phyloP scores from a whole-genome alignment of 2,797 vertebrate species.

The Onychomys torridus region DNA sequence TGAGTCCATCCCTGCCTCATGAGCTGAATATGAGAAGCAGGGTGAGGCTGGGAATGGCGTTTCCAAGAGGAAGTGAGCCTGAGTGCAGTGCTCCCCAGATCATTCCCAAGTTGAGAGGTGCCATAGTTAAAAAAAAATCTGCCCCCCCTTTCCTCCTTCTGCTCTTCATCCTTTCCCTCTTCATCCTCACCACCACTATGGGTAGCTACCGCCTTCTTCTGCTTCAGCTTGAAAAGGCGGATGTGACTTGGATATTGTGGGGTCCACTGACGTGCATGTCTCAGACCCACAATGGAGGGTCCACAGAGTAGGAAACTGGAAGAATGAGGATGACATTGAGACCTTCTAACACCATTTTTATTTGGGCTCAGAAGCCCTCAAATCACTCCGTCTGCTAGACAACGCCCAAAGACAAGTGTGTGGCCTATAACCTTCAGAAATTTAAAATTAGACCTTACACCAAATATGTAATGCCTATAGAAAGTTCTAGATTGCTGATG shows the following conservation, averaged over 20 bases:
- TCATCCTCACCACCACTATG: background rate
- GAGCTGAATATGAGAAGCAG: conserved; percentile 3
- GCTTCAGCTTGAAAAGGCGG: background rate
- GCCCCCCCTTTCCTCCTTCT: background rate
- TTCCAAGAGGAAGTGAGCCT: background rate
- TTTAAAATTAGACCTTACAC: conserved; percentile 59
- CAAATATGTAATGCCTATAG: conserved; percentile 18
- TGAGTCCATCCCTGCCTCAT: background rate
- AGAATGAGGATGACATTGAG: background rate
- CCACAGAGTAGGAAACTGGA: background rate
- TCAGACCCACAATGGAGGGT: background rate
- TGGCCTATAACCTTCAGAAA: conserved; percentile 13
- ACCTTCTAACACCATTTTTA: conserved; percentile 21
- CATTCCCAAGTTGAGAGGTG: background rate
- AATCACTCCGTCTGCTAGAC: conserved; percentile 49
- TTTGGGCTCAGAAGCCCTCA: conserved; percentile 21
- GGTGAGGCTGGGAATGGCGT: background rate
- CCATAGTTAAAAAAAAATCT: background rate
- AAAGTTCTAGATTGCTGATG: conserved; percentile 50
- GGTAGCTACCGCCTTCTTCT: background rate
- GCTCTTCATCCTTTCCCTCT: too few relatives aligned
- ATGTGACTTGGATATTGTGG: background rate
- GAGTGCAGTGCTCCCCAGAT: background rate
- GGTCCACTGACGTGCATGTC: background rate
- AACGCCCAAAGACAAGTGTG: conserved; percentile 8